Percentiles rank a stretch among this genome's conserved stretches.
Conservation (phyloP, 1,140 invertebrate species). For the Ephestia elutella region DNA sequence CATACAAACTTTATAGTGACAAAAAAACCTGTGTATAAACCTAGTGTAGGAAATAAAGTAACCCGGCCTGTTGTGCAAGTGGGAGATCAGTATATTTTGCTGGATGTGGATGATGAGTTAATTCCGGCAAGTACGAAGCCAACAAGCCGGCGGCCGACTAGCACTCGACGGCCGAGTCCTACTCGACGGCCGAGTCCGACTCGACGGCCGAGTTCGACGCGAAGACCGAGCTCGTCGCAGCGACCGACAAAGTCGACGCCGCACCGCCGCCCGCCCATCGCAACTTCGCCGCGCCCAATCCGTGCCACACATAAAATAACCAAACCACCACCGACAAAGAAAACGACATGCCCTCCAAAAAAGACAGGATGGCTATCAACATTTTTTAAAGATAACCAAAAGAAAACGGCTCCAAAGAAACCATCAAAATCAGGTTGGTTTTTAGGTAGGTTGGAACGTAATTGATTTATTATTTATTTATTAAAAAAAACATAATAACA, state of each 20-base stretch:
- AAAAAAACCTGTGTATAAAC: slow-evolving; percentile 32
- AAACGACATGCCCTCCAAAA: slow-evolving; percentile 40
- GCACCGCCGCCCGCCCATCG: slow-evolving; percentile 9
- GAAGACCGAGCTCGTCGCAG: slow-evolving; percentile 10
- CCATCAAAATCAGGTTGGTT: slow-evolving; percentile 61
- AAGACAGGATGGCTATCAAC: slow-evolving; percentile 44
- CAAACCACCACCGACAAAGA: slow-evolving; percentile 33
- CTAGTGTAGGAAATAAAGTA: slow-evolving; percentile 17
- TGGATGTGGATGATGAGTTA: slow-evolving; percentile 27
- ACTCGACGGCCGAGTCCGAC: slow-evolving; percentile 14
- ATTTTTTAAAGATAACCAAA: slow-evolving; percentile 43
- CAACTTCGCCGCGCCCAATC: slow-evolving; percentile 17
- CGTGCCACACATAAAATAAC: slow-evolving; percentile 29
- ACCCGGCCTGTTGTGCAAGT: slow-evolving; percentile 27
- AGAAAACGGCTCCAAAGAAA: slow-evolving; percentile 43
- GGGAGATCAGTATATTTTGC: slow-evolving; percentile 36
- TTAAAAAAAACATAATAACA: too few relatives aligned
- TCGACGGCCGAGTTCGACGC: not conserved
- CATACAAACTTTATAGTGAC: slow-evolving; percentile 64
- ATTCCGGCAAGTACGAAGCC: not conserved
- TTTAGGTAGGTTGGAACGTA: slow-evolving; percentile 40
- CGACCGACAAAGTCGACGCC: slow-evolving; percentile 17
- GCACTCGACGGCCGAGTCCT: slow-evolving; percentile 13
- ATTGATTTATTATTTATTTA: too few relatives aligned
- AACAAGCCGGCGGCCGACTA: slow-evolving; percentile 11